Percentiles rank a stretch among this genome's conserved stretches.
Conservation (phyloP, 2,113 vertebrate genomes). For the Speoplatyrhinus poulsoni region DNA sequence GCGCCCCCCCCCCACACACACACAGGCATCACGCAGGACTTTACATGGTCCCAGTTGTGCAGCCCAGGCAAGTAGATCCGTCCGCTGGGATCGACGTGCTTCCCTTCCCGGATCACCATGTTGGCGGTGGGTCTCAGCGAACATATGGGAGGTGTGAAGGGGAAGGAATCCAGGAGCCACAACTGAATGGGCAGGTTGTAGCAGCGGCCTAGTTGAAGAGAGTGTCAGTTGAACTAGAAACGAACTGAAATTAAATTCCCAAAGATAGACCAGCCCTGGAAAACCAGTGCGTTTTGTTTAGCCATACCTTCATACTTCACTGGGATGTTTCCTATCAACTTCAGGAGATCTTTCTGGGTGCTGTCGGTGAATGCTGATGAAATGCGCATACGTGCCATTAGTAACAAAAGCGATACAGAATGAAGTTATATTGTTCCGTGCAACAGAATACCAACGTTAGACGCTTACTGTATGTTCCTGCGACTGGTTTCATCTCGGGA, state of each 20-base stretch:
- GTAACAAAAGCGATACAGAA: neutral
- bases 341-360: constrained; percentile 91
- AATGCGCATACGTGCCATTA: constrained; percentile 12
- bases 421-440: too few species aligned
- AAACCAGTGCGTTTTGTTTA: neutral
- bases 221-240: neutral
- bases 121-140: constrained; percentile 86
- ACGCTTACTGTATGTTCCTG: constrained; percentile 75
- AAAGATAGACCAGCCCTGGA: neutral
- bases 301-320: constrained; percentile 86
- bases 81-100: constrained; percentile 87
- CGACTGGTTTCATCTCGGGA: constrained; percentile 53
- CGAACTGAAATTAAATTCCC: neutral
- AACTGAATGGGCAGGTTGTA: constrained; percentile 92
- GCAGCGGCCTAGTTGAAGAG: constrained; percentile 74
- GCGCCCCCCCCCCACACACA: neutral
- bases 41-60: constrained; percentile 93
- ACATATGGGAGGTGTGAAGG: constrained; percentile 93
- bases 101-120: constrained; percentile 91
- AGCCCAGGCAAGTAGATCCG: constrained; percentile 89
- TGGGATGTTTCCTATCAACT: constrained; percentile 86
- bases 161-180: constrained; percentile 96
- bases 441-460: neutral
- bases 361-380: constrained; percentile 88
- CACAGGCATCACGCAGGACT: constrained; percentile 6